Percentiles rank a stretch among this genome's conserved stretches.
Evolutionary conservation across 2,797 vertebrate species (phyloP).

Genomic region (Sebastes alutus): DNA sequence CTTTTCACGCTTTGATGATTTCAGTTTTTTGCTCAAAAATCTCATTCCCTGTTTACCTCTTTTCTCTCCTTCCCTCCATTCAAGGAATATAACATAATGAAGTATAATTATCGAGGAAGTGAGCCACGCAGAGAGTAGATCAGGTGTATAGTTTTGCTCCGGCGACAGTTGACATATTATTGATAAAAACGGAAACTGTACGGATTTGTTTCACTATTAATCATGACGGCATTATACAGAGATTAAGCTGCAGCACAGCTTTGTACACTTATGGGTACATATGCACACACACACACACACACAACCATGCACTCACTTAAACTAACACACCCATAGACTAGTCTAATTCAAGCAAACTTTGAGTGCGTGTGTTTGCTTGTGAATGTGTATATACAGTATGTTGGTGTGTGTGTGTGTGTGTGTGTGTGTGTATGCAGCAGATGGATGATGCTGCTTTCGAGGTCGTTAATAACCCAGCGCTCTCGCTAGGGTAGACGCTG

Average conservation of each 20-base stretch:
- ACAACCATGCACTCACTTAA: not conserved
- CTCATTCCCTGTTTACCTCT: not conserved
- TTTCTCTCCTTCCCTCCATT: not conserved
- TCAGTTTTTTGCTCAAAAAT: not conserved
- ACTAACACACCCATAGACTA: not conserved
- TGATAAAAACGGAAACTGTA: not conserved
- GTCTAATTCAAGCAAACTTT: conserved; percentile 18
- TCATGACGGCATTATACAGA: not conserved
- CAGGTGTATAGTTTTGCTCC: not conserved
- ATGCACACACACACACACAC: not conserved
- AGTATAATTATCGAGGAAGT: not conserved
- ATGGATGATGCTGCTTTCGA: conserved; percentile 52
- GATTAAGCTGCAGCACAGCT: conserved; percentile 1
- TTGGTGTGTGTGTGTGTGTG: not conserved
- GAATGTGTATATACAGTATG: not conserved
- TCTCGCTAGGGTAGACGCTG: conserved; percentile 25
- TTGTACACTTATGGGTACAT: not conserved
- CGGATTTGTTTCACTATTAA: conserved; percentile 18
- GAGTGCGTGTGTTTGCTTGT: not conserved
- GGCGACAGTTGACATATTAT: conserved; percentile 12
- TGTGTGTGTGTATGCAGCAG: conserved; percentile 43
- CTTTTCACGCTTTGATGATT: not conserved
- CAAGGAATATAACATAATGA: not conserved
- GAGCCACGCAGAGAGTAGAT: not conserved
- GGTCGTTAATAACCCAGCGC: conserved; percentile 57